These are phyloP conservation scores for Chascanopsetta lugubris DNA, from an alignment of 2,113 vertebrate genomes.

Conservation along the genomic window DNA sequence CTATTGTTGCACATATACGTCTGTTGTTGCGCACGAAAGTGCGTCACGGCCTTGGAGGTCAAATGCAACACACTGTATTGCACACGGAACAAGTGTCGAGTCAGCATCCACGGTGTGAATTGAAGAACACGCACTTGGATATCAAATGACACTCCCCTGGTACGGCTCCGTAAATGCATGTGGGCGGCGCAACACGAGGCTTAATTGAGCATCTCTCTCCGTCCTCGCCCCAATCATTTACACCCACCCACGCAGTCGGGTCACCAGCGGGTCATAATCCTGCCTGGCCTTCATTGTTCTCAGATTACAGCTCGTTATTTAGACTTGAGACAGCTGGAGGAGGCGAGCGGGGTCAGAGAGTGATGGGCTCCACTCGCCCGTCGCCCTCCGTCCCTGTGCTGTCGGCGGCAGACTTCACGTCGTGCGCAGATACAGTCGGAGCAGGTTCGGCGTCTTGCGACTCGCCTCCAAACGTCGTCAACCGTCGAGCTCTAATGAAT, in stretches of 20 bases:
- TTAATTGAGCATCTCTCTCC: neutral
- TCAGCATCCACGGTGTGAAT: too few species aligned
- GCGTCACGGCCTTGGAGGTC: too few species aligned
- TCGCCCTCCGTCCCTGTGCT: neutral
- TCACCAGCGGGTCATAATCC: conserved; percentile 34
- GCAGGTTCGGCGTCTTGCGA: neutral
- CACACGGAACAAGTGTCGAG: too few species aligned
- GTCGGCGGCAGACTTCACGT: neutral
- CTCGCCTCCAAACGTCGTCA: conserved; percentile 14
- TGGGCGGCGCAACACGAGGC: neutral
- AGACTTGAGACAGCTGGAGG: conserved; percentile 29
- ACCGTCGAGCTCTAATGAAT: conserved; percentile 9
- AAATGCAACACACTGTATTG: too few species aligned
- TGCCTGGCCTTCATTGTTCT: conserved; percentile 38
- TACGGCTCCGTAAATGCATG: neutral
- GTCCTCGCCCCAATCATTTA: neutral
- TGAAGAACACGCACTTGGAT: too few species aligned
- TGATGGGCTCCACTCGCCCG: conserved; percentile 3
- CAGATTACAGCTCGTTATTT: conserved; percentile 44
- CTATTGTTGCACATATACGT: too few species aligned
- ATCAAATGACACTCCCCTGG: too few species aligned
- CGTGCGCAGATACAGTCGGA: too few species aligned
- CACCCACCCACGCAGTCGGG: neutral
- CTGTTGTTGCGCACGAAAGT: too few species aligned
- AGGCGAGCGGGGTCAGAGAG: conserved; percentile 32